Evolutionary conservation across 2,113 vertebrate species (phyloP).

Genomic region (Pachypanchax playfairii): DNA sequence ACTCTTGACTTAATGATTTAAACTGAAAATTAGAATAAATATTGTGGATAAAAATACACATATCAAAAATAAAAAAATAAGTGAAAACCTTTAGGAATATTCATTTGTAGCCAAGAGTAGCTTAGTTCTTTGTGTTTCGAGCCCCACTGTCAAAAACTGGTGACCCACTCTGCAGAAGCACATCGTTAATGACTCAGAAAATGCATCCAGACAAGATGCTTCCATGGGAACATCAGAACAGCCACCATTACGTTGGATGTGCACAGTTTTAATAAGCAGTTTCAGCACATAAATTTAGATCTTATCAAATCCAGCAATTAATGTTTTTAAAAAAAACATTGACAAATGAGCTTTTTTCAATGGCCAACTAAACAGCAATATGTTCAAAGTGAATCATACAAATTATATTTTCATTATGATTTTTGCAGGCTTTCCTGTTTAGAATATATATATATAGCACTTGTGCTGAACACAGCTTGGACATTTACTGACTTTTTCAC

Average conservation of each 20-base stretch:
- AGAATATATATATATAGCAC: too few relatives aligned
- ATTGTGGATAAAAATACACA: neutral
- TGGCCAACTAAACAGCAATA: slow-evolving; percentile 16
- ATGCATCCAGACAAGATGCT: slow-evolving; percentile 57
- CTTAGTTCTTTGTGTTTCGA: slow-evolving; percentile 37
- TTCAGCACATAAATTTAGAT: slow-evolving; percentile 49
- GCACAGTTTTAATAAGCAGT: slow-evolving; percentile 67
- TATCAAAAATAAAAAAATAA: neutral
- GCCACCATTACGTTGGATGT: slow-evolving; percentile 46
- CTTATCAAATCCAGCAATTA: slow-evolving; percentile 67
- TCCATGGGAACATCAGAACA: slow-evolving; percentile 43
- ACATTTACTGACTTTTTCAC: slow-evolving; percentile 28
- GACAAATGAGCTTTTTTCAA: slow-evolving; percentile 50
- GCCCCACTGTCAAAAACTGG: slow-evolving; percentile 50
- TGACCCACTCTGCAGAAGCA: slow-evolving; percentile 51
- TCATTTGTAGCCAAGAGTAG: slow-evolving; percentile 23
- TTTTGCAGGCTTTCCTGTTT: slow-evolving; percentile 33
- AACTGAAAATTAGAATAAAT: too few relatives aligned
- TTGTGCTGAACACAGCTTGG: slow-evolving; percentile 45
- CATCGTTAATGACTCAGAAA: slow-evolving; percentile 72
- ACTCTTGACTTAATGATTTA: too few relatives aligned
- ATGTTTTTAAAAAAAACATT: slow-evolving; percentile 62
- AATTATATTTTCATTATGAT: slow-evolving; percentile 6
- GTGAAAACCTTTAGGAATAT: neutral
- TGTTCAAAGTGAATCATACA: slow-evolving; percentile 27